Evolutionary conservation across 2,113 vertebrate genomes (phyloP).

Genomic region (Struthio camelus): DNA sequence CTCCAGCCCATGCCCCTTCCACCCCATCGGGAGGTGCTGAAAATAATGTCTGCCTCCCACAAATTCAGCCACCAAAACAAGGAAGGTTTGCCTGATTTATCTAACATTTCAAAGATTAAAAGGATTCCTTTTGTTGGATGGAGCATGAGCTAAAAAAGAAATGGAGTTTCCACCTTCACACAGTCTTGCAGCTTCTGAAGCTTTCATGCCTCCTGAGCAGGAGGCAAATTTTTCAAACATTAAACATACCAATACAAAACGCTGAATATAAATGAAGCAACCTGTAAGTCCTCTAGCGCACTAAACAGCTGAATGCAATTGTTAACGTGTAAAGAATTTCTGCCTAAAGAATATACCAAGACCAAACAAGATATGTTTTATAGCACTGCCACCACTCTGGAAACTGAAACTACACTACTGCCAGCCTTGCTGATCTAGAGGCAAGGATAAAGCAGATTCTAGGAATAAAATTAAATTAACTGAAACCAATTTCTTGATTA

Average conservation of each 20-base stretch:
- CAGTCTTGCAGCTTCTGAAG: background rate
- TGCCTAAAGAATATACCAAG: background rate
- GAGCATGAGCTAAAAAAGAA: background rate
- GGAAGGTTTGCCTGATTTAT: background rate
- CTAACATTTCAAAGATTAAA: background rate
- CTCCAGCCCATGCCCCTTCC: background rate
- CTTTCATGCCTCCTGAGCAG: background rate
- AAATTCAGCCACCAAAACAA: background rate
- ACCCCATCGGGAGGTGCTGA: background rate
- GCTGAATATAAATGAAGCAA: background rate
- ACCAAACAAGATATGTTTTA: background rate
- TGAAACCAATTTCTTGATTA: conserved; percentile 56
- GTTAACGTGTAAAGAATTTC: background rate
- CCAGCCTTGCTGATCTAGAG: background rate
- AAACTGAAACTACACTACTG: background rate
- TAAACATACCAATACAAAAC: background rate
- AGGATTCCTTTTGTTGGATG: background rate
- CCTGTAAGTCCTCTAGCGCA: background rate
- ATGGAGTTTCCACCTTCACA: background rate
- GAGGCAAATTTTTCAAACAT: background rate
- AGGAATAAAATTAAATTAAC: conserved; percentile 45
- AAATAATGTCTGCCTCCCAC: background rate
- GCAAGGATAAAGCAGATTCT: background rate
- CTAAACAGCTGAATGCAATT: background rate
- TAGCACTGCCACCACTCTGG: background rate